Percentiles rank a stretch among this genome's conserved stretches.
phyloP scores from a whole-genome alignment of 2,888 invertebrate species.

The Netelia virgata region DNA sequence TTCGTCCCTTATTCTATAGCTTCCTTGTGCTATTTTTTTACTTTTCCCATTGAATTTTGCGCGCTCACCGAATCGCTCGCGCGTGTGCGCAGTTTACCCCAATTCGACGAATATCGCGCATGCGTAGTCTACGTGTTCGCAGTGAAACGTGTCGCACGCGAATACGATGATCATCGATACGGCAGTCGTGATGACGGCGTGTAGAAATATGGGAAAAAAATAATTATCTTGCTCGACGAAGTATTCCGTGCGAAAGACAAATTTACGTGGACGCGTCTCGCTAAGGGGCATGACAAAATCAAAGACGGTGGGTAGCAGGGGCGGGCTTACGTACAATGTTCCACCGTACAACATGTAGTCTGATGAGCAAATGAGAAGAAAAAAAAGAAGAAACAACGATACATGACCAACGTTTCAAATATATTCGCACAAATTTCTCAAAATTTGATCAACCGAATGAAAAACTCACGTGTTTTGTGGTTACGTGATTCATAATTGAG shows the following conservation, averaged over 20 bases:
- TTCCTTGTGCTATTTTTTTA: constrained; percentile 29
- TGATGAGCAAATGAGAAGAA: background rate
- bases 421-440: background rate
- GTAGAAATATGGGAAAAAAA: constrained; percentile 50
- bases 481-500: no score
- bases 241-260: constrained; percentile 54
- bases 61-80: no score
- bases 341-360: constrained; percentile 52
- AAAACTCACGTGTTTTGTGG: background rate
- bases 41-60: background rate
- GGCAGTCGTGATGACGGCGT: constrained; percentile 28
- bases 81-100: constrained; percentile 16
- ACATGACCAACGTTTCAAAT: no score
- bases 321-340: constrained; percentile 27
- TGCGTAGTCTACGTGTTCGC: constrained; percentile 51
- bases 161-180: constrained; percentile 36
- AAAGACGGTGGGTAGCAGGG: constrained; percentile 39
- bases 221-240: constrained; percentile 47
- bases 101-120: constrained; percentile 53
- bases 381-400: background rate
- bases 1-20: constrained; percentile 48
- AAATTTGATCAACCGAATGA: constrained; percentile 49
- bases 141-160: constrained; percentile 53
- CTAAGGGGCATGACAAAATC: constrained; percentile 51
- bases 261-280: constrained; percentile 51